Base-by-base conservation (phyloP, 1,140 invertebrate species). In the Onthophagus taurus region DNA sequence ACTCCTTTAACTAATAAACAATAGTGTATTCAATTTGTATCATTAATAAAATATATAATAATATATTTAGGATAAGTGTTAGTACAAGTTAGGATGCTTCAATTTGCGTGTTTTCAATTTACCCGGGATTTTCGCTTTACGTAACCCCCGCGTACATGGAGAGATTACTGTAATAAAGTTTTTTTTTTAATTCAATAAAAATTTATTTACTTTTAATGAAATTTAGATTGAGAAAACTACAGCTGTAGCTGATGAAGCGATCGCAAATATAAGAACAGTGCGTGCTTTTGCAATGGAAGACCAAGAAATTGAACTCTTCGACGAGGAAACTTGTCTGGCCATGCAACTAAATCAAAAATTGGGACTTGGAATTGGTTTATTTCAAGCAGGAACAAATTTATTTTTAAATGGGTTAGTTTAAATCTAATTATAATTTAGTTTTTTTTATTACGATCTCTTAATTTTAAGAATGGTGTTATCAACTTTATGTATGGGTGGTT, bases 281-380 rank as follows among this genome's bases (percentile, higher is more conserved):
- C 69, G 47, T 57, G 86, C 89, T 7, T 96, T 96, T 71, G 89
- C 90, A 2, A 92, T 91, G 65, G 93, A 97, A 63, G 77, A 85
- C 24, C 76, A 78, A 45, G 92, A 96, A 67, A 71, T 75, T 45
- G 70, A 79, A 64, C 67, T 86, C 49, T 96, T 87, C 65, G 67
- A 73, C 8, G 55, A 69, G 37, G 88, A 96, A 68, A 76, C 87
- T 7, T 72, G 84, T 9, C 66, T 76, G 49, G 78, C 87, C 0
- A 74, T 79, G 6, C 57, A 65, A 4, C 64, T 93, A 12, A 87
- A 87, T 52, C 78, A 86, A 60, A 69, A 74, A 52, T 68, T 97
- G n/a, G 91, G 90, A 30, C 65, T 86, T 43, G 92, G 91, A 14
- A 93, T 97, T 53, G 92, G 88, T 3, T 50, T 89, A 20, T 97